Evolutionary conservation across 2,113 vertebrate species (phyloP), one percentile per base, ranked within the genome.

Genomic region (Xerus inauris): DNA sequence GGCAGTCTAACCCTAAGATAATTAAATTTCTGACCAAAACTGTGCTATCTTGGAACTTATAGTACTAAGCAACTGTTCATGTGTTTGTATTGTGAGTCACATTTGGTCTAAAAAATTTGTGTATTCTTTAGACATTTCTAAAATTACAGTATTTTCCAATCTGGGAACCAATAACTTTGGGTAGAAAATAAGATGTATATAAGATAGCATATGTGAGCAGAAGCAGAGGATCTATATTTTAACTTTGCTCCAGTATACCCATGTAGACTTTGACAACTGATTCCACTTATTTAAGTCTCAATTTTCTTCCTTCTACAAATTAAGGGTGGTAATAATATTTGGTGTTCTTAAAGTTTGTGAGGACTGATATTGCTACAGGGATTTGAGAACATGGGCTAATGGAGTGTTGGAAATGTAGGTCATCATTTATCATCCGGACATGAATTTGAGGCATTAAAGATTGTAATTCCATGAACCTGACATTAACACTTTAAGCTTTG

Each of bases 401-500:
- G 38, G 42, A 45, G n/a, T 75, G 12, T 62, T 92, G 28, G 28
- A 87, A 97, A 89, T 81, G 54, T 47, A 89, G 59, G 80, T 76
- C 79, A 83, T 75, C 72, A 51, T 95, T 92, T 92, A 57, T 95
- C 90, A 94, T 82, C 87, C 92, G 73, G 94, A 91, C 76, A 47
- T 91, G 81, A 92, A 86, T 64, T 40, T 62, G 87, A 92, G 65
- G 24, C 62, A 90, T 87, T 94, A 77, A 83, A 95, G 51, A 92
- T 35, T 79, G 26, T 76, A 92, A 96, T 93, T 93, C 49, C 40
- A 88, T 87, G 65, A 97, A 88, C 22, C 47, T 92, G 81, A 94
- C 67, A 91, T 76, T 87, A 97, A 93, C 77, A 90, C 62, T 83
- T 95, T 62, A 95, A 92, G 45, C 88, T 92, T 17, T 95, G 84